Conservation (phyloP, 2,113 vertebrate species). For the Hucho hucho region DNA sequence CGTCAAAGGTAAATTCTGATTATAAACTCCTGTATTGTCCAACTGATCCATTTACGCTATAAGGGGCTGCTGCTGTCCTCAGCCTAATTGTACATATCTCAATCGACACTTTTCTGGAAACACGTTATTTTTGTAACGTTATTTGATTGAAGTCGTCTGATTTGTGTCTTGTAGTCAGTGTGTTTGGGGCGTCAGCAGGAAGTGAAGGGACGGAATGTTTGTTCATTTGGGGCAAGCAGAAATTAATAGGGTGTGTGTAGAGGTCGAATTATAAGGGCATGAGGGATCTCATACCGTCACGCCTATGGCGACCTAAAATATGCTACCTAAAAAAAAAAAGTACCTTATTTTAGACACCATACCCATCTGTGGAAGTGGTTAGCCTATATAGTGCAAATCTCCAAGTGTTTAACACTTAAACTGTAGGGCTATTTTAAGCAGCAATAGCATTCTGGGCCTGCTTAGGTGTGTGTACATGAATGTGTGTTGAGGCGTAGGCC, state of each 20-base stretch:
- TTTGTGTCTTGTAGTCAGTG: no score
- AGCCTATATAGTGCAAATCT: not conserved
- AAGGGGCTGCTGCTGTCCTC: not conserved
- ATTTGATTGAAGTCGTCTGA: not conserved
- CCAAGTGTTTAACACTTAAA: not conserved
- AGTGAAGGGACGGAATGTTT: not conserved
- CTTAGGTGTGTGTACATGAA: not conserved
- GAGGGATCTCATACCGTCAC: not conserved
- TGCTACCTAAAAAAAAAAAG: no score
- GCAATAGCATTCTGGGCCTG: conserved; percentile 4
- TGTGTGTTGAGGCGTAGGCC: conserved; percentile 50
- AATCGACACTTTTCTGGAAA: conserved; percentile 14
- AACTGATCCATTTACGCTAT: conserved; percentile 20
- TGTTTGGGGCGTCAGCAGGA: no score
- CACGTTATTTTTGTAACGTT: not conserved
- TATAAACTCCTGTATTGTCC: conserved; percentile 23
- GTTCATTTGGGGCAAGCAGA: not conserved
- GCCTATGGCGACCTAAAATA: not conserved
- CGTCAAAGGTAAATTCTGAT: conserved; percentile 88
- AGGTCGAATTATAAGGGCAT: not conserved
- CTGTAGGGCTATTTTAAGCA: not conserved
- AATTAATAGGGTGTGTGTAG: not conserved
- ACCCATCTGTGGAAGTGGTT: not conserved
- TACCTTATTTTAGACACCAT: not conserved
- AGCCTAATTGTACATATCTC: not conserved